Evolutionary conservation across 2,797 vertebrate genomes (phyloP).

Genomic region (Spondyliosoma cantharus): DNA sequence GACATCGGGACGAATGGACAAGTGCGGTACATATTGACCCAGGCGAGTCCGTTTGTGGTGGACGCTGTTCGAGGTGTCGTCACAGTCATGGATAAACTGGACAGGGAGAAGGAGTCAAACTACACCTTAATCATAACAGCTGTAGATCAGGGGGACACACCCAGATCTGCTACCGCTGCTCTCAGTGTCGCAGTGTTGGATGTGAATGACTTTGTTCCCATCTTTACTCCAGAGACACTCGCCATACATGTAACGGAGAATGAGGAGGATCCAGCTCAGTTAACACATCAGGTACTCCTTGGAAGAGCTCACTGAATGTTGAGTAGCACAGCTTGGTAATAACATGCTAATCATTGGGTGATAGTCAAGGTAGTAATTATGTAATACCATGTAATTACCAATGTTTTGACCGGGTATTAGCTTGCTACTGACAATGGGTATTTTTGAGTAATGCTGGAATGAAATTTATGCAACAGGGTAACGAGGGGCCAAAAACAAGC

Average conservation of each 20-base stretch:
- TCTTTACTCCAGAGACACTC: slow-evolving; percentile 73
- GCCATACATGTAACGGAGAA: slow-evolving; percentile 80
- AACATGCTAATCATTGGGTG: no score
- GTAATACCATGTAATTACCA: no score
- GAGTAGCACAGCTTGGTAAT: no score
- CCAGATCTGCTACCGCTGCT: slow-evolving; percentile 73
- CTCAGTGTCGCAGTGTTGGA: slow-evolving; percentile 80
- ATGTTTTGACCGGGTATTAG: no score
- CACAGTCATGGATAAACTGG: slow-evolving; percentile 75
- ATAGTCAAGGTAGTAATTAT: no score
- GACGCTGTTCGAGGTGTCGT: slow-evolving; percentile 79
- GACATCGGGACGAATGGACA: slow-evolving; percentile 80
- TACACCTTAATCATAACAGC: slow-evolving; percentile 75
- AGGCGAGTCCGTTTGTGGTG: slow-evolving; percentile 71
- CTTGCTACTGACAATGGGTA: no score
- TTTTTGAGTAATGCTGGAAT: no score
- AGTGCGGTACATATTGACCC: slow-evolving; percentile 75
- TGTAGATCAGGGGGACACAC: slow-evolving; percentile 73
- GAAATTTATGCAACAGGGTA: no score
- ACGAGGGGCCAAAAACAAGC: no score
- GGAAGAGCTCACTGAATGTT: background rate
- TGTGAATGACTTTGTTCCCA: slow-evolving; percentile 81
- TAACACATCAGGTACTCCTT: slow-evolving; percentile 73
- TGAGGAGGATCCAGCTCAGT: slow-evolving; percentile 64
- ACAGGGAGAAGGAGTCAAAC: slow-evolving; percentile 78